Evolutionary conservation across 2,797 vertebrate species (phyloP).

Genomic region (Acanthis flammea): DNA sequence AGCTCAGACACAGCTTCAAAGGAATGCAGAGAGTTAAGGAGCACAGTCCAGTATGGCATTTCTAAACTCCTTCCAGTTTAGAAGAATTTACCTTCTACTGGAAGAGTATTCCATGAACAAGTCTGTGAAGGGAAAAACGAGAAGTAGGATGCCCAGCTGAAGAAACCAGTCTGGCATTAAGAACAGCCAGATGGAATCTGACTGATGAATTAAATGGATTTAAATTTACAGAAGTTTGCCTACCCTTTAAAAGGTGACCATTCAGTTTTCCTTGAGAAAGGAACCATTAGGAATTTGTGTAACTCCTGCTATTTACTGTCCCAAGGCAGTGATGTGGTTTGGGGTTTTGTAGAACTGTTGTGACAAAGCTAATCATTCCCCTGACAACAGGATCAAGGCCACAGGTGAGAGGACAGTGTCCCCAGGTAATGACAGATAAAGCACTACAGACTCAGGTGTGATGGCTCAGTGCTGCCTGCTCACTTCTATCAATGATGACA

Average conservation of each 20-base stretch:
- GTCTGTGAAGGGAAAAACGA: background rate
- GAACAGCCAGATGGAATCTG: background rate
- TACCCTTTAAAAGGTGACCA: background rate
- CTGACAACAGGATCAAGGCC: constrained; percentile 3
- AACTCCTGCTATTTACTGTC: background rate
- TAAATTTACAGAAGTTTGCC: background rate
- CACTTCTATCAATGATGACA: constrained; percentile 41
- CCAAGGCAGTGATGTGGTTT: background rate
- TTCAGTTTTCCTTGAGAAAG: background rate
- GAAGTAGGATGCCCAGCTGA: background rate
- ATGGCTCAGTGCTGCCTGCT: background rate
- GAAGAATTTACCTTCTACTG: background rate
- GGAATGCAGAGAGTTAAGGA: background rate
- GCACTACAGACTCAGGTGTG: background rate
- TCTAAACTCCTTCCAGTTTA: background rate
- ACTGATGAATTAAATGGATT: background rate
- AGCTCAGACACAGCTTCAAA: background rate
- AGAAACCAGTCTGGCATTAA: background rate
- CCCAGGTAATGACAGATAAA: background rate
- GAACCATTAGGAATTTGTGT: background rate
- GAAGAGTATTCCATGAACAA: background rate
- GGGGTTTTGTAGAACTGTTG: background rate
- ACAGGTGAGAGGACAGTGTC: background rate
- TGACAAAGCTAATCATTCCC: background rate
- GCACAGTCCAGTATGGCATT: background rate